Evolutionary conservation across 1,140 invertebrate genomes (phyloP), one percentile per base, ranked within the genome.

Genomic region (Aplysia californica): DNA sequence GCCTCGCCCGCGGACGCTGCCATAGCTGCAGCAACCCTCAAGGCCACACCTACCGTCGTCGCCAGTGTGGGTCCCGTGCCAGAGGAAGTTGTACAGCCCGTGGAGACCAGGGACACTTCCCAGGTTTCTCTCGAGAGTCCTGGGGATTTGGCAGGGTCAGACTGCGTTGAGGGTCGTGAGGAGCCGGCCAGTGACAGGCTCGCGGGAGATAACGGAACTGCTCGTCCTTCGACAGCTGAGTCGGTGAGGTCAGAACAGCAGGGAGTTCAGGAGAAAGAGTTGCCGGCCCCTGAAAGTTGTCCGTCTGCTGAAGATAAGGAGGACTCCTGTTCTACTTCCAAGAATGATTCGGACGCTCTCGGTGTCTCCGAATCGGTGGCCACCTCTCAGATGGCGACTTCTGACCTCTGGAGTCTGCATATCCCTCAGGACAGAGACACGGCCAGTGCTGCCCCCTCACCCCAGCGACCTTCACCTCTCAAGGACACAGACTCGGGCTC

Each of bases 391-490:
- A 5, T 68, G 26, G 23, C 70, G 2, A 6, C 38, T 10, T 29
- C 58, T 20, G 38, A 72, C 35, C 26, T 61, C 15, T 64, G 70
- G 70, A 72, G 70, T 29, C 70, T 72, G 35, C 70, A 72, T 26
- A 61, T 72, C 1, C 70, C 70, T 23, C 33, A 61, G 20, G 70
- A 72, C 33, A 21, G 6, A 15, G 33, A 55, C 21, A 33, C 6
- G 18, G 33, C 70, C 21, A 39, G 35, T 39, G 70, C 55, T 59
- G 44, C 31, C 29, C 23, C 29, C 41, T 4, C 23, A 41, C n/a
- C n/a, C n/a, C n/a, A n/a, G n/a, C n/a, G n/a, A n/a, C n/a, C n/a
- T n/a, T n/a, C n/a, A n/a, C n/a, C n/a, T n/a, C n/a, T n/a, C n/a
- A n/a, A n/a, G n/a, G n/a, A n/a, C n/a, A n/a, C n/a, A n/a, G n/a